Percentiles rank a stretch among this genome's conserved stretches.
Conservation (phyloP, 2,797 vertebrate species). For the Silurus lanzhouensis region DNA sequence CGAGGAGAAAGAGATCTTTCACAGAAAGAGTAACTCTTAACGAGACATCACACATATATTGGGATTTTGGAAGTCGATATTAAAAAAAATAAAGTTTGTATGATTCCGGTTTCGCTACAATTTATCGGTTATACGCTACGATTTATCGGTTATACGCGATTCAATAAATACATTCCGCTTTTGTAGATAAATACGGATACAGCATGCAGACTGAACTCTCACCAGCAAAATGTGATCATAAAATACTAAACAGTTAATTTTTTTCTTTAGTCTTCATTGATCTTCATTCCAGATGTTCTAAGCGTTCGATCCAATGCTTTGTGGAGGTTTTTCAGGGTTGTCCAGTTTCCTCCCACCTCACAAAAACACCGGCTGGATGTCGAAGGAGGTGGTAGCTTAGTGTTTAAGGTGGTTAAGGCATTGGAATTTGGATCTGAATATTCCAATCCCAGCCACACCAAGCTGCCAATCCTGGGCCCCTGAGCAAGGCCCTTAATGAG, state of each 20-base stretch:
- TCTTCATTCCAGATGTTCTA: neutral
- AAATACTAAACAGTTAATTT: neutral
- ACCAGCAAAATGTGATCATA: too few relatives aligned
- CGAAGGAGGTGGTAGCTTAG: too few relatives aligned
- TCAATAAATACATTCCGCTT: neutral
- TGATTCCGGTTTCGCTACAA: neutral
- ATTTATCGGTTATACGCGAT: neutral
- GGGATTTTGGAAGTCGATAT: neutral
- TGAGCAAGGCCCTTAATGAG: too few relatives aligned
- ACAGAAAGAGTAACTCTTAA: conserved; percentile 85
- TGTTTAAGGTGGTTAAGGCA: too few relatives aligned
- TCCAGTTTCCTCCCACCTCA: neutral
- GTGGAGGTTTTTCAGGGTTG: neutral
- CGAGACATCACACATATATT: neutral
- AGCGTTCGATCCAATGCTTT: neutral
- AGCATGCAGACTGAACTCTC: neutral
- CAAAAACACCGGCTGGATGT: neutral
- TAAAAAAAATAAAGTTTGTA: neutral
- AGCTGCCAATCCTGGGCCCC: too few relatives aligned
- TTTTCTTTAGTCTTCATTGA: too few relatives aligned
- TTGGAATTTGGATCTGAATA: too few relatives aligned
- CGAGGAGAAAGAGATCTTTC: conserved; percentile 78
- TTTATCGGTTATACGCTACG: neutral
- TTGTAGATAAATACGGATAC: neutral
- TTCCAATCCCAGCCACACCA: too few relatives aligned